Conservation (phyloP, 2,888 invertebrate genomes). For the Mycalesis mineus region DNA sequence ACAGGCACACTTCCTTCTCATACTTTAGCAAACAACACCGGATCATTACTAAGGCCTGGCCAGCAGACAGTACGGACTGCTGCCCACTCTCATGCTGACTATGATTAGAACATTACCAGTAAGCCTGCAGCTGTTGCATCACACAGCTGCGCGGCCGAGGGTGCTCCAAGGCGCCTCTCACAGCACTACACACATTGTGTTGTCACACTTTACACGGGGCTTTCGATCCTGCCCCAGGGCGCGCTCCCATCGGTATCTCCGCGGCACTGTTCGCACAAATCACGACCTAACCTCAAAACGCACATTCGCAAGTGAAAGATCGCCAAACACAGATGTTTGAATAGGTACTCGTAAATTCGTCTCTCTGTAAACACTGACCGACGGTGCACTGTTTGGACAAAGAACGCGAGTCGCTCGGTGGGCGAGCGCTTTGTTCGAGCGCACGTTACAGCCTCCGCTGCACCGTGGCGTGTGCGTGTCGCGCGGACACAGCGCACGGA, state of each 20-base stretch:
- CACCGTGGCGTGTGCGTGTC: slow-evolving; percentile 52
- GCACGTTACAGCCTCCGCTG: slow-evolving; percentile 70
- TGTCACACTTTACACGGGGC: slow-evolving; percentile 42
- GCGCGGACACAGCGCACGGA: slow-evolving; percentile 51
- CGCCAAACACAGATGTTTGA: slow-evolving; percentile 67
- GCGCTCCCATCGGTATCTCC: slow-evolving; percentile 27
- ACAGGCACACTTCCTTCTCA: background rate
- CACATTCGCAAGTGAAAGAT: slow-evolving; percentile 55
- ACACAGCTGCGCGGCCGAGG: slow-evolving; percentile 26
- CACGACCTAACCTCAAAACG: slow-evolving; percentile 73
- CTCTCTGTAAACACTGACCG: slow-evolving; percentile 57
- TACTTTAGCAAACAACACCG: background rate
- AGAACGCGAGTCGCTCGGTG: slow-evolving; percentile 57
- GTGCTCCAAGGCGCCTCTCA: slow-evolving; percentile 37
- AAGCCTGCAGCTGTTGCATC: slow-evolving; percentile 35
- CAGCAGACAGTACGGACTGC: background rate
- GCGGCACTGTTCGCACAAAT: slow-evolving; percentile 44
- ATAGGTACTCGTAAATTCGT: slow-evolving; percentile 46
- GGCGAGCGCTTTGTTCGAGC: slow-evolving; percentile 75
- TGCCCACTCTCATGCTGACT: slow-evolving; percentile 21
- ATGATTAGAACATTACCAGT: slow-evolving; percentile 38
- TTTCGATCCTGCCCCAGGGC: too few species aligned
- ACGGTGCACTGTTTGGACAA: slow-evolving; percentile 52
- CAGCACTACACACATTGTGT: slow-evolving; percentile 39
- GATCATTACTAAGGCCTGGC: background rate